phyloP scores from a whole-genome alignment of 64 coral and sea anemone genomes.

The Catalaphyllia jardinei region DNA sequence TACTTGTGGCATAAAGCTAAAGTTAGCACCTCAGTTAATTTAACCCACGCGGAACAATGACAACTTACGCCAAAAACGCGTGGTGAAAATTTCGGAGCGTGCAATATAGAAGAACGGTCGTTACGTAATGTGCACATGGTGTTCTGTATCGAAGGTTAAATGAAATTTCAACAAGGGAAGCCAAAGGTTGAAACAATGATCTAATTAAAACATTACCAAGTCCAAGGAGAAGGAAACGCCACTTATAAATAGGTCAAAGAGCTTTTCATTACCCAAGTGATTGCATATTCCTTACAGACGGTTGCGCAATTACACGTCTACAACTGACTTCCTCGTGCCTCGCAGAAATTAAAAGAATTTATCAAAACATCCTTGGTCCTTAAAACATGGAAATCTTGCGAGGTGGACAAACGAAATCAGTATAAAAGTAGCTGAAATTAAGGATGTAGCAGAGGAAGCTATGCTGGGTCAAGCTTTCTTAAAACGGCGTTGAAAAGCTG shows the following conservation, averaged over 20 bases:
- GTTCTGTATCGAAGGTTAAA: neutral
- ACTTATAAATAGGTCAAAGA: constrained; percentile 33
- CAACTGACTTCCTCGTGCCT: neutral
- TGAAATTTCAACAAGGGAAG: constrained; percentile 40
- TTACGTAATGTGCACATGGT: neutral
- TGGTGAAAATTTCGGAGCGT: neutral
- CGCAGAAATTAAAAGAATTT: neutral
- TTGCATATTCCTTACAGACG: neutral
- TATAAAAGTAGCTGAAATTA: too few species aligned
- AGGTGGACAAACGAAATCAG: neutral
- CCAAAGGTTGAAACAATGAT: constrained; percentile 48
- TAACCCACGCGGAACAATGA: neutral
- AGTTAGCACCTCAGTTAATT: neutral
- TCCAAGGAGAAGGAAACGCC: constrained; percentile 35
- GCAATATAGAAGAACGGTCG: neutral
- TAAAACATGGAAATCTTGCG: neutral
- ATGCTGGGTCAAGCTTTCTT: too few species aligned
- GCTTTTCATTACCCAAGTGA: constrained; percentile 18
- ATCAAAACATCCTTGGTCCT: neutral
- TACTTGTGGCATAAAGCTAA: neutral
- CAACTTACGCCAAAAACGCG: neutral
- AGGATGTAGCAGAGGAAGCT: too few species aligned
- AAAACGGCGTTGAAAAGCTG: neutral
- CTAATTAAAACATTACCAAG: constrained; percentile 32
- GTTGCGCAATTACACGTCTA: neutral